Percentiles rank a stretch among this genome's conserved stretches.
Evolutionary conservation across 2,888 invertebrate genomes (phyloP).

Genomic region (Scaptomyza polygonia): DNA sequence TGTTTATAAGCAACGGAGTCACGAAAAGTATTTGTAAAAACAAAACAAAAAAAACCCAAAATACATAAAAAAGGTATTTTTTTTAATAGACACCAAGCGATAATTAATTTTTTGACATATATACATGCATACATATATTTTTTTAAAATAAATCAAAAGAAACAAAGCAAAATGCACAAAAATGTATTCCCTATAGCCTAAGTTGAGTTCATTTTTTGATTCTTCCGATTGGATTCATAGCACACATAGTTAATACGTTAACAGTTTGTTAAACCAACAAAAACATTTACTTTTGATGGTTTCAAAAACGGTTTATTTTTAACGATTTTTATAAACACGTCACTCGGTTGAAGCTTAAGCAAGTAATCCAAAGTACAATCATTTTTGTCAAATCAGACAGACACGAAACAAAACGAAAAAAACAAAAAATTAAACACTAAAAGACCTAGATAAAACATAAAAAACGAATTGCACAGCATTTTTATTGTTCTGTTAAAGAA

Average conservation of each 20-base stretch:
- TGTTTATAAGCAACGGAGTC: constrained; percentile 62
- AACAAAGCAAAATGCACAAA: constrained; percentile 58
- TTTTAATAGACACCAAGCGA: constrained; percentile 50
- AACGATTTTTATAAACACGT: constrained; percentile 50
- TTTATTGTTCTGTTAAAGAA: constrained; percentile 1
- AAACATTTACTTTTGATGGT: constrained; percentile 64
- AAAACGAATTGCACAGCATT: constrained; percentile 22
- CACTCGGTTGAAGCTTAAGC: constrained; percentile 72
- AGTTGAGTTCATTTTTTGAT: constrained; percentile 43
- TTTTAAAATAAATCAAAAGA: constrained; percentile 62
- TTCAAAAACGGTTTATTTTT: constrained; percentile 60
- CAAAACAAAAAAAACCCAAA: constrained; percentile 22
- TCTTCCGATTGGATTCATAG: constrained; percentile 8
- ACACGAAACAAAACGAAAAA: constrained; percentile 46
- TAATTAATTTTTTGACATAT: constrained; percentile 66
- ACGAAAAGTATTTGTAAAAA: constrained; percentile 59
- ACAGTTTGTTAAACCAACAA: constrained; percentile 27
- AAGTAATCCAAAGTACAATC: constrained; percentile 76
- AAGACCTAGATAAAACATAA: constrained; percentile 9
- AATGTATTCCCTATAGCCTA: constrained; percentile 69
- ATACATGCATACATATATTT: constrained; percentile 60
- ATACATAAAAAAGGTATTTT: constrained; percentile 43
- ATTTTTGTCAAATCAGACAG: constrained; percentile 79
- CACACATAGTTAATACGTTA: constrained; percentile 19
- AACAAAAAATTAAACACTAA: constrained; percentile 23